These are phyloP conservation scores for Oligia fasciuncula DNA, from an alignment of 2,888 invertebrate species.

Conservation along the genomic window DNA sequence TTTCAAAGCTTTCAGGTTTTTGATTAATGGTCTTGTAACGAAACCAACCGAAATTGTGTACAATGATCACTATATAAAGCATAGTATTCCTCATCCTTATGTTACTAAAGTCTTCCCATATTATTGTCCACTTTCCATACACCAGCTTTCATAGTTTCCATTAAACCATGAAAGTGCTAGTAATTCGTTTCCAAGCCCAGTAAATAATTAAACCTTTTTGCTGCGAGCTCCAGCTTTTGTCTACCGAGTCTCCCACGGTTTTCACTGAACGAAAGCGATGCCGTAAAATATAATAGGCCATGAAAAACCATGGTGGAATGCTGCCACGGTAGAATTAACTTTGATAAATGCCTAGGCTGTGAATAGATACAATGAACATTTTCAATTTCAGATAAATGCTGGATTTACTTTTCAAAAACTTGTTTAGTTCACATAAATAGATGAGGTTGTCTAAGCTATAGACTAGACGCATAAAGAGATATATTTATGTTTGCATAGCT, in stretches of 20 bases:
- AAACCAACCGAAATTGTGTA: not conserved
- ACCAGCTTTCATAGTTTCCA: slow-evolving; percentile 21
- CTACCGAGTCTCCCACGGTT: slow-evolving; percentile 56
- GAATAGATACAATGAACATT: slow-evolving; percentile 6
- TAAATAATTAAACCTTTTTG: slow-evolving; percentile 53
- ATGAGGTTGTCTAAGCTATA: not conserved
- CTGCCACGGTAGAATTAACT: slow-evolving; percentile 40
- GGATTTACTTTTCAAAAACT: not conserved
- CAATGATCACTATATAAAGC: too few relatives aligned
- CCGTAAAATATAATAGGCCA: slow-evolving; percentile 56
- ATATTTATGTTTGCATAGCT: slow-evolving; percentile 7
- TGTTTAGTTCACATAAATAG: not conserved
- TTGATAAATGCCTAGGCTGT: slow-evolving; percentile 23
- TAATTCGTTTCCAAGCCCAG: slow-evolving; percentile 32
- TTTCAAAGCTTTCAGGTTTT: not conserved
- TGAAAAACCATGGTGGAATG: slow-evolving; percentile 57
- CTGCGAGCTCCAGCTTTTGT: slow-evolving; percentile 49
- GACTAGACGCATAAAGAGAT: not conserved
- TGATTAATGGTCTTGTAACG: not conserved
- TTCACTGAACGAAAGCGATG: slow-evolving; percentile 64
- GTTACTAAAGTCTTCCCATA: not conserved
- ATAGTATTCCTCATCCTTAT: not conserved
- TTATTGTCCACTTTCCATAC: not conserved
- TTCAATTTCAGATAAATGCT: slow-evolving; percentile 3
- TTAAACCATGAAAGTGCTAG: slow-evolving; percentile 37